Conservation (phyloP, 1,140 invertebrate species). For the Brachionus rubens region DNA sequence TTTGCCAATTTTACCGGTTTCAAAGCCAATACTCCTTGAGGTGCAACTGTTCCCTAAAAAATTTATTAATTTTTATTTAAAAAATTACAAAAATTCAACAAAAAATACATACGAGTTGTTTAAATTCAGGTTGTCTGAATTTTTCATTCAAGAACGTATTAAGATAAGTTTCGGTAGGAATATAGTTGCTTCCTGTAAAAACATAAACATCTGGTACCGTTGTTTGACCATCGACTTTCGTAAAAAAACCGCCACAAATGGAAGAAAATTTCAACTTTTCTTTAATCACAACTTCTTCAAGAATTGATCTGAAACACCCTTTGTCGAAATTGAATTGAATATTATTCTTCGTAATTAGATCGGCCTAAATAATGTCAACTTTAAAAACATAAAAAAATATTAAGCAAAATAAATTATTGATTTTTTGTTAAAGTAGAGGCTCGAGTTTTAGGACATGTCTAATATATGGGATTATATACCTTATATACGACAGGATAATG, state of each 20-base stretch:
- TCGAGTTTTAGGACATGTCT: too few species aligned
- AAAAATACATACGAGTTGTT: neutral
- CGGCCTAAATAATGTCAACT: neutral
- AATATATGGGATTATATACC: too few species aligned
- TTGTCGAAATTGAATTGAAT: neutral
- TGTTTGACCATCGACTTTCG: neutral
- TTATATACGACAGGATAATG: too few species aligned
- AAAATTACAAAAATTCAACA: neutral
- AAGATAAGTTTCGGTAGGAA: neutral
- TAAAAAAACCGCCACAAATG: neutral
- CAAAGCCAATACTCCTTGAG: neutral
- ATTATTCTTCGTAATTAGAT: neutral
- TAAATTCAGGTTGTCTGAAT: neutral
- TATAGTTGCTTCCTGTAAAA: neutral
- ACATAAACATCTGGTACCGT: neutral
- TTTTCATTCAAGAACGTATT: neutral
- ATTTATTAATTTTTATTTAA: slow-evolving; percentile 9
- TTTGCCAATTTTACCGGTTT: neutral
- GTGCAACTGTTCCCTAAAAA: neutral
- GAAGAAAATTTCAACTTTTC: neutral
- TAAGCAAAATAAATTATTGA: neutral
- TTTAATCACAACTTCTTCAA: neutral
- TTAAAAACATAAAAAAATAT: neutral
- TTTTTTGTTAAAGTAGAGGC: too few species aligned
- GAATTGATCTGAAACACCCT: neutral